Conservation (phyloP, 2,888 invertebrate species). For the Gasteruption jaculator region DNA sequence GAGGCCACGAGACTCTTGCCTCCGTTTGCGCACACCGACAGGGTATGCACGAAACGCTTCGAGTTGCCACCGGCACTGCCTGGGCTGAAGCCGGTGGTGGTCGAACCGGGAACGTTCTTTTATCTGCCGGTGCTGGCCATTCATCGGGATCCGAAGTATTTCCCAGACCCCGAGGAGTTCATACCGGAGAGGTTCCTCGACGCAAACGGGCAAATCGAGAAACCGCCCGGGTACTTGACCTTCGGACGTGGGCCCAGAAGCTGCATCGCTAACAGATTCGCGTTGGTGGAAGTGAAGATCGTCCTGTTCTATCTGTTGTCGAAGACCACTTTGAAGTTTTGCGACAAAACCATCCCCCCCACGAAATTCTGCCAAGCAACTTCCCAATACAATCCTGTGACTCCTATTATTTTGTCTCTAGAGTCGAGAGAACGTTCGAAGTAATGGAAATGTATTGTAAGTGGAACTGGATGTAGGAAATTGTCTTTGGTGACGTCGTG, state of each 20-base stretch:
- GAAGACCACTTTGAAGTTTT: conserved; percentile 27
- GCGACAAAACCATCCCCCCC: conserved; percentile 27
- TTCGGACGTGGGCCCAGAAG: conserved; percentile 43
- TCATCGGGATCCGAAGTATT: conserved; percentile 43
- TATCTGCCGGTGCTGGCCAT: conserved; percentile 39
- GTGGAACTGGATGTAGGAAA: too few species aligned
- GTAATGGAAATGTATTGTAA: too few species aligned
- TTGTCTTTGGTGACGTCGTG: too few species aligned
- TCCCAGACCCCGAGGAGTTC: conserved; percentile 44
- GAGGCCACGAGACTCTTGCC: conserved; percentile 38
- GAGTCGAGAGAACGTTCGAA: too few species aligned
- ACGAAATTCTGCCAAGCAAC: conserved; percentile 10
- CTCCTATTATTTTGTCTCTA: too few species aligned
- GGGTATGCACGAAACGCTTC: conserved; percentile 37
- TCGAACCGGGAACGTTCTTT: conserved; percentile 38
- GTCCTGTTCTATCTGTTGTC: conserved; percentile 25
- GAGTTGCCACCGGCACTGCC: conserved; percentile 37
- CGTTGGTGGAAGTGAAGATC: conserved; percentile 25
- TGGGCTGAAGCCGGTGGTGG: conserved; percentile 31
- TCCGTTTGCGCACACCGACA: conserved; percentile 32
- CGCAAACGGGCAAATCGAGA: conserved; percentile 10
- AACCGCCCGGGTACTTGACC: conserved; percentile 8
- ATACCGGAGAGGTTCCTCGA: conserved; percentile 45
- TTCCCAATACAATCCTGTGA: too few species aligned
- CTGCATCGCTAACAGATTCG: conserved; percentile 38